Conservation (phyloP, 2,113 vertebrate species). For the Atherinomorus stipes region DNA sequence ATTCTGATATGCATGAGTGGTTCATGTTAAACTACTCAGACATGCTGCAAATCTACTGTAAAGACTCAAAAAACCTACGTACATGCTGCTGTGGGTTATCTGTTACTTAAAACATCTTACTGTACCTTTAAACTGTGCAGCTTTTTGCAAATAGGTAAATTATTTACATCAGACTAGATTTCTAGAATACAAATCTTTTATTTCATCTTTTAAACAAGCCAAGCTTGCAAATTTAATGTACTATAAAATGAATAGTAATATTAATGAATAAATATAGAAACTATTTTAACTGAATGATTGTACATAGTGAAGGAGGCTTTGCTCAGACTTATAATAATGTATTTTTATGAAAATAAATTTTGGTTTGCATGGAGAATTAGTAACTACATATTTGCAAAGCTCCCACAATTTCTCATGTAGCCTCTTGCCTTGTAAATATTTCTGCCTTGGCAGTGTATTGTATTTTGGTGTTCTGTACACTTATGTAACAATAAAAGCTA, state of each 20-base stretch:
- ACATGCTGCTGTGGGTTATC: constrained; percentile 82
- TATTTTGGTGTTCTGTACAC: constrained; percentile 84
- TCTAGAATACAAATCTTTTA: constrained; percentile 79
- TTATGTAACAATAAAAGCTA: constrained; percentile 76
- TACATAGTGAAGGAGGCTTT: constrained; percentile 73
- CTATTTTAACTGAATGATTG: constrained; percentile 83
- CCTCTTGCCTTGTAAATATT: constrained; percentile 92
- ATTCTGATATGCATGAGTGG: constrained; percentile 84
- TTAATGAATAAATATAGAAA: constrained; percentile 76
- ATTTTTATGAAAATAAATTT: constrained; percentile 80
- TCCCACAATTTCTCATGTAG: constrained; percentile 83
- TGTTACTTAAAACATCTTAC: constrained; percentile 81
- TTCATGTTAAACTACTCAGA: constrained; percentile 85
- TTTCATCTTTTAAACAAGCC: constrained; percentile 83
- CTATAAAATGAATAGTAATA: constrained; percentile 82
- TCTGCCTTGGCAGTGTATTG: constrained; percentile 87
- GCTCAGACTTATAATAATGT: constrained; percentile 67
- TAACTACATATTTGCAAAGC: constrained; percentile 84
- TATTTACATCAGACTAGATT: constrained; percentile 92
- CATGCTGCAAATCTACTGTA: constrained; percentile 92
- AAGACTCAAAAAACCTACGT: constrained; percentile 87
- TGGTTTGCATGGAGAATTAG: constrained; percentile 85
- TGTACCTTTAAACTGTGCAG: constrained; percentile 90
- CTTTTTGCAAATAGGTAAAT: constrained; percentile 83
- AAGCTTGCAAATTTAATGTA: constrained; percentile 88